Base-by-base conservation (phyloP, 2,888 invertebrate species). In the Cheilosia grossa region DNA sequence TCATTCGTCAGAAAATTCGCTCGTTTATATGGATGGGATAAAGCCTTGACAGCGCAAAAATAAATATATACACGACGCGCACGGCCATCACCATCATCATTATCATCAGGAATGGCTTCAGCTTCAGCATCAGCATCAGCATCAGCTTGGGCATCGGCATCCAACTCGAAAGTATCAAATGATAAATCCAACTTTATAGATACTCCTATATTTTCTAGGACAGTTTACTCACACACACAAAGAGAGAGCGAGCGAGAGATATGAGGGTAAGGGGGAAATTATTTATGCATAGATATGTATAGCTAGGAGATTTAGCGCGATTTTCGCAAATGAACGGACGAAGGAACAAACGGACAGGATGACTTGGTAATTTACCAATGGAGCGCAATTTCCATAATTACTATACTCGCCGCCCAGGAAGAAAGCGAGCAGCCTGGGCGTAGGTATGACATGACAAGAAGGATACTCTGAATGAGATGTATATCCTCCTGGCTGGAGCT, bases 281-380 rank as follows among this genome's bases (percentile, higher is more conserved):
- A 79, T 70, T 83, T 80, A 66, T 80, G 69, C 79, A 67, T 47
- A 64, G 66, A 80, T 80, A 54, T 70, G 69, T 74, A 67, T 47
- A 75, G 66, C 61, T 33, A 75, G 47, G 59, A 80, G 59, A 85
- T 72, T 85, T 80, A 77, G 63, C 75, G 61, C 64, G 75, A 47
- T 75, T 67, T 80, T 80, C 56, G 58, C 82, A 82, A 77, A 82
- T 77, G 69, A 72, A 82, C 77, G 75, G 69, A 59, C 69, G 49
- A 58, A 64, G 49, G 51, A 70, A 75, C 75, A 63, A 81, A 67
- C 67, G 66, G 72, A 75, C 81, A 67, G 66, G 72, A 85, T 77
- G 81, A 81, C 85, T 85, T 81, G 85, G 75, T 85, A 81, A 85
- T 85, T 85, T 67, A 85, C 85, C 85, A 85, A 85, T 81, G 75